Percentiles rank a stretch among this genome's conserved stretches.
phyloP scores from a whole-genome alignment of 2,888 invertebrate species.

The Orchesella flavescens region DNA sequence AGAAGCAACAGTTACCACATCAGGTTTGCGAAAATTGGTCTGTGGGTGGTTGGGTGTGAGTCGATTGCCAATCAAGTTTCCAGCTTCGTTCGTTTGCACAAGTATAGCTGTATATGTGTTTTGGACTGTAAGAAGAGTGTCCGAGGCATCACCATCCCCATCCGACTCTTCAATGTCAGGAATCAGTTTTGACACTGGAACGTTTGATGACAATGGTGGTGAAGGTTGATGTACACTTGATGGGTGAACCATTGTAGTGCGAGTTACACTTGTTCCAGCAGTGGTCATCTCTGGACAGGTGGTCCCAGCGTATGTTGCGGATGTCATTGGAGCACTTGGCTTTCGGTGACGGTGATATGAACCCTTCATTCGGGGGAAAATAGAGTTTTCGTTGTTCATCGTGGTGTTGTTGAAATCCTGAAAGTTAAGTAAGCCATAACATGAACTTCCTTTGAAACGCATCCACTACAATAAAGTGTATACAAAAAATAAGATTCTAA shows the following conservation, averaged over 20 bases:
- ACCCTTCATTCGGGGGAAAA: constrained; percentile 79
- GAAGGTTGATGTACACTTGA: constrained; percentile 46
- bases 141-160: constrained; percentile 36
- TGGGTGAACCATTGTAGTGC: constrained; percentile 22
- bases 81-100: constrained; percentile 34
- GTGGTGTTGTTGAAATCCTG: constrained; percentile 80
- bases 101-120: constrained; percentile 32
- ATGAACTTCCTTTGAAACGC: not conserved
- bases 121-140: constrained; percentile 16
- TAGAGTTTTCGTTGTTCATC: constrained; percentile 89
- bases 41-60: constrained; percentile 1
- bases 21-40: constrained; percentile 19
- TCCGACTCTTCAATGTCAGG: constrained; percentile 61
- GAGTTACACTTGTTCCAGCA: constrained; percentile 46
- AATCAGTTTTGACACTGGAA: constrained; percentile 56
- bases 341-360: constrained; percentile 58
- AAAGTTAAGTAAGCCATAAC: constrained; percentile 1
- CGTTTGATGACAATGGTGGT: constrained; percentile 51
- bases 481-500: no score
- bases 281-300: constrained; percentile 62
- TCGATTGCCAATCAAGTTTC: constrained; percentile 27
- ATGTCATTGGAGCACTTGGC: constrained; percentile 64
- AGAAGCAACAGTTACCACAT: constrained; percentile 51
- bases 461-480: no score
- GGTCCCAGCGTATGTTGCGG: constrained; percentile 64